These are phyloP conservation scores for Crotalus horridus DNA, from an alignment of 2,113 vertebrate species.

Conservation along the genomic window DNA sequence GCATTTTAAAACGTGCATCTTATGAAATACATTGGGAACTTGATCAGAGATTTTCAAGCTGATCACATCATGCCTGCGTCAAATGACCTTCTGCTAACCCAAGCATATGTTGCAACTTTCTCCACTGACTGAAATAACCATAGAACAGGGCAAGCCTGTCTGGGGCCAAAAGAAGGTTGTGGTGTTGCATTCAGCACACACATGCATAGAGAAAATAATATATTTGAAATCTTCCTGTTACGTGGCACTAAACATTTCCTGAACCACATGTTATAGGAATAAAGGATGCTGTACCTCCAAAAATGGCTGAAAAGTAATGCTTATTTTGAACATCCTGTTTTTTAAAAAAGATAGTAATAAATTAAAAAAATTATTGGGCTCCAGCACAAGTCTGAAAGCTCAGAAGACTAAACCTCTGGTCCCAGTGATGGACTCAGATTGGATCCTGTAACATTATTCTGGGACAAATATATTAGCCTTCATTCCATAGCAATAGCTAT, in stretches of 20 bases:
- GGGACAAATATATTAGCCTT: not conserved
- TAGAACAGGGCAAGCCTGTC: not conserved
- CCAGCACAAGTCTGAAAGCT: not conserved
- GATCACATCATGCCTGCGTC: not conserved
- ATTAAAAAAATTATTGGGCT: not conserved
- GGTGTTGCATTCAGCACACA: not conserved
- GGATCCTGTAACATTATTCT: not conserved
- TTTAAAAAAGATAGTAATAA: not conserved
- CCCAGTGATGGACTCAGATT: not conserved
- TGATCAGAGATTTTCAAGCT: constrained; percentile 22
- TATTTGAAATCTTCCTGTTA: not conserved
- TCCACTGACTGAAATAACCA: not conserved
- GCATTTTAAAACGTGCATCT: not conserved
- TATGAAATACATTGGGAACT: constrained; percentile 1
- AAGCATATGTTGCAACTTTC: not conserved
- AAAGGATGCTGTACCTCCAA: not conserved
- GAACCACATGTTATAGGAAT: constrained; percentile 5
- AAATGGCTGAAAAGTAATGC: not conserved
- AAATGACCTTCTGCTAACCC: not conserved
- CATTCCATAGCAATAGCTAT: not conserved
- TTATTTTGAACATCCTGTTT: not conserved
- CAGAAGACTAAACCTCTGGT: not conserved
- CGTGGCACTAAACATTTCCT: not conserved
- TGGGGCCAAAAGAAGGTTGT: not conserved
- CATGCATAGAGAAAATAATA: not conserved